Evolutionary conservation across 64 coral and sea anemone genomes (phyloP), one percentile per base, ranked within the genome.

Genomic region (Catalaphyllia jardinei): DNA sequence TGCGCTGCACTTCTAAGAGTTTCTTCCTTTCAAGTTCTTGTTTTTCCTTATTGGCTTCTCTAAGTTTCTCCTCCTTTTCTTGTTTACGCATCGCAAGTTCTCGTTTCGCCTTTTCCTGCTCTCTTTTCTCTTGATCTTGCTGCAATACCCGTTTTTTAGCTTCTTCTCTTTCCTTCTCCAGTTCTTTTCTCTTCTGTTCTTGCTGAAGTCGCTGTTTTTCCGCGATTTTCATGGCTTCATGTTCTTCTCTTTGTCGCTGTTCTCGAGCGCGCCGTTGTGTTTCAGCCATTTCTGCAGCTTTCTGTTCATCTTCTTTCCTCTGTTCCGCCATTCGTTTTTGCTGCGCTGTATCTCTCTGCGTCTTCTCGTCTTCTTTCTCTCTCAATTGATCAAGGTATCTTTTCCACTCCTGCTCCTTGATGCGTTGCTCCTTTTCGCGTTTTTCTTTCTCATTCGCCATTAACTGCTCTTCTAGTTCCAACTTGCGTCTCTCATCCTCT

Each of bases 251-350:
- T 1, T 60, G 81, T 7, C 81, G 81, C 15, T 85, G 81, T n/a
- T 85, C 81, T 22, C 81, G 28, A 1, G 81, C 22, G 1, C 81
- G 81, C 24, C 63, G 63, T 71, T 85, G 81, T 72, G 81, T 19
- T 63, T 85, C 81, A n/a, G 81, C 81, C 81, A 85, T 85, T 33
- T 85, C 81, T 2, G 81, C 81, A 15, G 81, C 81, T 12, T 85
- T 85, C 63, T 51, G 38, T 71, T 85, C 81, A 19, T 85, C 81
- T 13, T 85, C 81, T 28, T 71, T 85, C 22, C 81, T 51, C 63
- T 85, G 81, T 2, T 49, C 81, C 28, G 81, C 81, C 81, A 85
- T 85, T n/a, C 81, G 63, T 31, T 85, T 85, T 71, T 85, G 81
- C 20, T 85, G 62, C 22, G 19, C 64, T 5, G 38, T 64, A 16